Percentiles rank a stretch among this genome's conserved stretches.
These are phyloP conservation scores for Thymelicus acteon DNA, from an alignment of 2,888 invertebrate species.

Conservation along the genomic window DNA sequence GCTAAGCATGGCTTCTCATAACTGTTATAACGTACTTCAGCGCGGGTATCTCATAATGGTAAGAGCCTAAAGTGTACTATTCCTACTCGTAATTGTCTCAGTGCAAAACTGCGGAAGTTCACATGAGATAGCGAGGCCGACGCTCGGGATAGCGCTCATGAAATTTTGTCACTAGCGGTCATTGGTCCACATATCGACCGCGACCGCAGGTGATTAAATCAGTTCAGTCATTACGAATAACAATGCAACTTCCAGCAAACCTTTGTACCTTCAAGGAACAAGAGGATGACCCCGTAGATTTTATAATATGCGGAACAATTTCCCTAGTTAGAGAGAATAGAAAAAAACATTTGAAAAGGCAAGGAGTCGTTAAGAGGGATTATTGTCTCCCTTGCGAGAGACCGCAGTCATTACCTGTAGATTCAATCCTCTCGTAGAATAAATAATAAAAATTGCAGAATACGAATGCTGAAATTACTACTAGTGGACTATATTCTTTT, in stretches of 20 bases:
- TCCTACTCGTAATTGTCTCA: too few relatives aligned
- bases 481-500: neutral
- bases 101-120: too few relatives aligned
- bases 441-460: slow-evolving; percentile 10
- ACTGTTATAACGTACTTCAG: too few relatives aligned
- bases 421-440: slow-evolving; percentile 5
- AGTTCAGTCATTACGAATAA: neutral
- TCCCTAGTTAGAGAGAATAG: neutral
- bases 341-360: neutral
- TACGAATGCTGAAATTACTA: neutral
- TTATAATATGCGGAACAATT: too few relatives aligned
- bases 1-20: neutral
- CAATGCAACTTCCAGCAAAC: neutral
- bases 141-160: neutral
- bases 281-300: too few relatives aligned
- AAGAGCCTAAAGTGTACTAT: too few relatives aligned
- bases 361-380: neutral
- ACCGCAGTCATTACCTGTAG: slow-evolving; percentile 10
- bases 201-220: neutral
- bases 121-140: neutral
- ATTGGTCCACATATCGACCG: slow-evolving; percentile 2
- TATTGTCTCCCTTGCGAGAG: slow-evolving; percentile 1
- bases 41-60: too few relatives aligned
- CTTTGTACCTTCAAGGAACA: too few relatives aligned
- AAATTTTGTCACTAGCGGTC: neutral